A percentile compares a stretch with the other conserved stretches of the same genome.
Evolutionary conservation across 2,888 invertebrate species (phyloP).

Genomic region (Caenorhabditis parvicauda): DNA sequence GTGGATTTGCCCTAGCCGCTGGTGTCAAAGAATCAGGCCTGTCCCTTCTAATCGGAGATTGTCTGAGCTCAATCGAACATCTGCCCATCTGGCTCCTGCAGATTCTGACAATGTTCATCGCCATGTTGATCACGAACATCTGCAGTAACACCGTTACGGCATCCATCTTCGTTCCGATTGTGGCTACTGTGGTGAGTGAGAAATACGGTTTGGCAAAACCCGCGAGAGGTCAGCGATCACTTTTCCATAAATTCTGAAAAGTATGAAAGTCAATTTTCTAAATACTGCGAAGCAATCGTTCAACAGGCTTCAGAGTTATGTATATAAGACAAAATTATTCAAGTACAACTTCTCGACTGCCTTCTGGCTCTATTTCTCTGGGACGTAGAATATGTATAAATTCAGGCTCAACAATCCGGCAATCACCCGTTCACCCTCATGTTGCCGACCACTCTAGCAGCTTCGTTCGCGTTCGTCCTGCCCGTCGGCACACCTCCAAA

Average conservation of each 20-base stretch:
- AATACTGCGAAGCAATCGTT: not conserved
- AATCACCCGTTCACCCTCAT: constrained; percentile 40
- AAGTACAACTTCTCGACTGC: not conserved
- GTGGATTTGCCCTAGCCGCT: constrained; percentile 59
- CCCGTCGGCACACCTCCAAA: constrained; percentile 84
- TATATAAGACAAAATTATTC: not conserved
- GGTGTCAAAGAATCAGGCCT: constrained; percentile 71
- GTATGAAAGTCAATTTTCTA: not conserved
- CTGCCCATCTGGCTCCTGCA: constrained; percentile 73
- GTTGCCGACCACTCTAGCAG: constrained; percentile 70
- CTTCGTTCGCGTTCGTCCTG: constrained; percentile 66
- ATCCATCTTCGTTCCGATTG: constrained; percentile 80
- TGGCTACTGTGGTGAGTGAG: constrained; percentile 70
- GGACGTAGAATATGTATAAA: constrained; percentile 13
- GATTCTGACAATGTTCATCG: constrained; percentile 74
- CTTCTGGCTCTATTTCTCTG: not conserved
- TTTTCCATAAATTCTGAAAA: constrained; percentile 68
- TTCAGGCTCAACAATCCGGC: constrained; percentile 49
- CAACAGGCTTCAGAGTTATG: not conserved
- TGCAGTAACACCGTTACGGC: constrained; percentile 81
- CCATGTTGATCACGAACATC: constrained; percentile 82
- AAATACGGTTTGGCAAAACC: too few relatives aligned
- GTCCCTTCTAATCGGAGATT: constrained; percentile 75
- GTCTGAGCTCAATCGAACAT: constrained; percentile 72
- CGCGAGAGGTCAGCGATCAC: too few relatives aligned